A percentile compares a stretch with the other conserved stretches of the same genome.
Conservation (phyloP, 2,888 invertebrate genomes). For the Xanthostigma xanthostigma region DNA sequence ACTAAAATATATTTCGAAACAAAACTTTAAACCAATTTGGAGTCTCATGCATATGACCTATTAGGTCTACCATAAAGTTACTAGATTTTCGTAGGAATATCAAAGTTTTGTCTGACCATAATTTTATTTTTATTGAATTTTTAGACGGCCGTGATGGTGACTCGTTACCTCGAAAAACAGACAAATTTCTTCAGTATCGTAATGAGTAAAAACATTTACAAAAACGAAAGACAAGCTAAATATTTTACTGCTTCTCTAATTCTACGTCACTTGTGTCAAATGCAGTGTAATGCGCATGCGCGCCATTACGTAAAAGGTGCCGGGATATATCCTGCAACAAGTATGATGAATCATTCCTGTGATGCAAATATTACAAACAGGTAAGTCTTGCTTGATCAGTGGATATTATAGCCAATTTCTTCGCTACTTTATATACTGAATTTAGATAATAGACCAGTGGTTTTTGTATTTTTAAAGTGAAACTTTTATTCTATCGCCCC, state of each 20-base stretch:
- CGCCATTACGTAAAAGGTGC: slow-evolving; percentile 41
- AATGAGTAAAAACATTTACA: slow-evolving; percentile 22
- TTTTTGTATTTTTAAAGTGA: background rate
- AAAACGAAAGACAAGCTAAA: slow-evolving; percentile 26
- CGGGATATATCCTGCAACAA: slow-evolving; percentile 72
- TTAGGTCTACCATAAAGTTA: background rate
- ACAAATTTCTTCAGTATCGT: slow-evolving; percentile 47
- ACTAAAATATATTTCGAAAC: no score
- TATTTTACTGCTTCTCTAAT: slow-evolving; percentile 49
- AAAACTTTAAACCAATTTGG: no score
- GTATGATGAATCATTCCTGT: slow-evolving; percentile 90
- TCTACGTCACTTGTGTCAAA: slow-evolving; percentile 62
- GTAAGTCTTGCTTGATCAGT: slow-evolving; percentile 26
- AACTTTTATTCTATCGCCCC: no score
- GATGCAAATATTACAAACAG: slow-evolving; percentile 64
- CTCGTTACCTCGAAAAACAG: slow-evolving; percentile 43
- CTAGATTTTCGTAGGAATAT: no score
- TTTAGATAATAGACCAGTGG: no score
- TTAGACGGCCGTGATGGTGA: slow-evolving; percentile 52
- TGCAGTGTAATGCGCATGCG: slow-evolving; percentile 67
- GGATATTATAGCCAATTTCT: no score
- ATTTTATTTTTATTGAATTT: slow-evolving; percentile 14
- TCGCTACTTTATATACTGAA: no score
- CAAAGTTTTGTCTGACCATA: no score
- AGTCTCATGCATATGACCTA: no score